Conservation (phyloP, 2,797 vertebrate genomes). For the Columba guinea region DNA sequence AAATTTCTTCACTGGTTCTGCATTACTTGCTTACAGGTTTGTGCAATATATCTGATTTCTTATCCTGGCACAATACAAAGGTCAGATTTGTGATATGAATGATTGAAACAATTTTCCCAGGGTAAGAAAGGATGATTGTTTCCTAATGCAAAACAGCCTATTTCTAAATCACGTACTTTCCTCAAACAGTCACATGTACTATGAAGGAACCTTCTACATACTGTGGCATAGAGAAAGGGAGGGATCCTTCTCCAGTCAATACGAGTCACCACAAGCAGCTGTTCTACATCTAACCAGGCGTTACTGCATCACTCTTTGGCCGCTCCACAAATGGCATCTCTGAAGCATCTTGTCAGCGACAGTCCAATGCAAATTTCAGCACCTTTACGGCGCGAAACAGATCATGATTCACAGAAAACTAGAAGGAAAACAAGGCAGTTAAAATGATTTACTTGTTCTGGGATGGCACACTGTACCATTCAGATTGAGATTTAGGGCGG, state of each 20-base stretch:
- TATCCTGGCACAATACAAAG: background rate
- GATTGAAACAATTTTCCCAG: background rate
- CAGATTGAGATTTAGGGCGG: constrained; percentile 21
- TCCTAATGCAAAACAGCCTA: background rate
- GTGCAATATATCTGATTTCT: background rate
- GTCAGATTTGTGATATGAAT: background rate
- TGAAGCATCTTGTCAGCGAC: background rate
- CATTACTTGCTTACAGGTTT: background rate
- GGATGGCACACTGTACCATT: background rate
- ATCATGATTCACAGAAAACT: constrained; percentile 47
- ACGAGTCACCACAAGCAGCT: background rate
- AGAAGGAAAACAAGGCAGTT: constrained; percentile 58
- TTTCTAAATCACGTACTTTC: background rate
- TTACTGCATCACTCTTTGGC: background rate
- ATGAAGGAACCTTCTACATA: background rate
- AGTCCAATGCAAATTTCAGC: constrained; percentile 35
- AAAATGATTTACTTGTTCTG: constrained; percentile 59
- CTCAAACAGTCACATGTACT: background rate
- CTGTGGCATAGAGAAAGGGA: background rate
- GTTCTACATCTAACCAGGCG: background rate
- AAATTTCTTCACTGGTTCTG: background rate
- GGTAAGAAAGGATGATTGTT: background rate
- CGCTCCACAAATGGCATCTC: background rate
- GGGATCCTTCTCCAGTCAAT: background rate
- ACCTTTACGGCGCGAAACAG: constrained; percentile 8